Evolutionary conservation across 2,888 invertebrate genomes (phyloP), one percentile per base, ranked within the genome.

Genomic region (Cactoblastis cactorum): DNA sequence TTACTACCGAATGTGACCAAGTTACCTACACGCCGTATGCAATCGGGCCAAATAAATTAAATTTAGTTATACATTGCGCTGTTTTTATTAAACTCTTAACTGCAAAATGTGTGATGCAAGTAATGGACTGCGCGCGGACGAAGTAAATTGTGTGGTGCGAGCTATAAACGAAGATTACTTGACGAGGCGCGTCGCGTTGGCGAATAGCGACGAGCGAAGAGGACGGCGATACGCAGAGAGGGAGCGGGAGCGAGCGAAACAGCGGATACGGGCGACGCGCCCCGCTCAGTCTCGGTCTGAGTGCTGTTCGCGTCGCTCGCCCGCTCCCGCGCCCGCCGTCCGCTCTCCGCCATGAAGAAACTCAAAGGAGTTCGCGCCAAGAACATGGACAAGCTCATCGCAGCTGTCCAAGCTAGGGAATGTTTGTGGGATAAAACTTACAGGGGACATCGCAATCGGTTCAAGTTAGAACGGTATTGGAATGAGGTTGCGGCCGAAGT

Each of bases 361-460:
- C 66, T 67, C 48, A 83, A 80, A 65, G 81, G 83, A 52, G 76
- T 79, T 45, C 69, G 83, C 22, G 74, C 81, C 39, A 85, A 86
- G 56, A 85, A 87, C 55, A 84, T 86, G 84, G 86, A 88, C 59
- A 87, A 81, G 58, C 76, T 88, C 0, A 88, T 89, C 45, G 83
- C 81, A n/a, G 88, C 89, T 49, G 89, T 89, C 38, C 89, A 89
- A 55, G 87, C 86, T 1, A 74, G 89, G 48, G 89, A 89, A 57
- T 87, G 87, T 61, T 63, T 87, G 35, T 89, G 90, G 90, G 89
- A 88, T 56, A 87, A 80, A 54, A 84, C 81, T 45, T 88, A 86
- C 52, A 73, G 86, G 53, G 88, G 88, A 18, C 88, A 86, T 56
- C 71, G 86, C 62, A 90, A 88, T 69, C 69, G 86, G 50, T 88